Evolutionary conservation across 2,888 invertebrate species (phyloP).

Genomic region (Drosophila peninsularis): DNA sequence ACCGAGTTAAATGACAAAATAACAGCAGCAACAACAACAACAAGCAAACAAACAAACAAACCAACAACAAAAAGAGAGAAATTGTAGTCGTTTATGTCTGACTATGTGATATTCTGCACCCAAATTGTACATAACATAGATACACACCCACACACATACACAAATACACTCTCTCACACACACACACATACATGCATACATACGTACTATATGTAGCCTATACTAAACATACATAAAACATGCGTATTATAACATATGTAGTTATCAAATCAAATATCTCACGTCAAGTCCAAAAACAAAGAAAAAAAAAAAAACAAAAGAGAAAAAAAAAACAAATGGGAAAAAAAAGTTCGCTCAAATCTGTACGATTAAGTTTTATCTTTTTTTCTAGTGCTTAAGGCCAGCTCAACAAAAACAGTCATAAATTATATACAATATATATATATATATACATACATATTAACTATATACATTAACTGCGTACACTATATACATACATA

Average conservation of each 20-base stretch:
- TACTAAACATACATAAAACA: constrained; percentile 25
- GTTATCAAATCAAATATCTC: constrained; percentile 47
- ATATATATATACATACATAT: constrained; percentile 34
- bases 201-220: constrained; percentile 21
- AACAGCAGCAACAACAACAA: constrained; percentile 15
- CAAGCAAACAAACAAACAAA: constrained; percentile 10
- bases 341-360: constrained; percentile 59
- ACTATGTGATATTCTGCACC: constrained; percentile 78
- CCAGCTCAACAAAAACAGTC: constrained; percentile 37
- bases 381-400: constrained; percentile 50
- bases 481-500: constrained; percentile 38
- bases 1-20: constrained; percentile 9
- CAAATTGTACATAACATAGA: constrained; percentile 62
- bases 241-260: constrained; percentile 20
- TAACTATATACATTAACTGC: constrained; percentile 44
- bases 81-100: constrained; percentile 76
- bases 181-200: constrained; percentile 19
- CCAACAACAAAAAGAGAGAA: constrained; percentile 46
- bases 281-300: constrained; percentile 45
- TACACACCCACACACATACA: constrained; percentile 29
- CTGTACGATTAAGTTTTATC: constrained; percentile 66
- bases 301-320: constrained; percentile 24
- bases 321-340: neutral
- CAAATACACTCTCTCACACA: constrained; percentile 15
- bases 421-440: constrained; percentile 33